Evolutionary conservation across 2,888 invertebrate genomes (phyloP).

Genomic region (Brassicogethes aeneus): DNA sequence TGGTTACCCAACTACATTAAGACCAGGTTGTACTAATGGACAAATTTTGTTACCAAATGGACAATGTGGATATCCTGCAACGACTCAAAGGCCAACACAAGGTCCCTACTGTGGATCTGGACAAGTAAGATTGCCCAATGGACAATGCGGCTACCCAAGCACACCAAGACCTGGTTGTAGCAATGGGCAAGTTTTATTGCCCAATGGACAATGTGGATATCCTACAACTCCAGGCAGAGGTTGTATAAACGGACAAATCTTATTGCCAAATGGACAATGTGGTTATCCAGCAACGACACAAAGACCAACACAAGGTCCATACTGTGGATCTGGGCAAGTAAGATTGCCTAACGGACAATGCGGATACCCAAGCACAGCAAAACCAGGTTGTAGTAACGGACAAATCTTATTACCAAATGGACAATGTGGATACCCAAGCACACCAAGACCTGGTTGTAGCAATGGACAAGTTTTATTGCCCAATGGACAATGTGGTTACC

Average conservation of each 20-base stretch:
- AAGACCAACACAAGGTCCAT: conserved; percentile 10
- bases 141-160: background rate
- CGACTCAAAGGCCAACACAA: conserved; percentile 13
- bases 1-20: conserved; percentile 9
- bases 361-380: conserved; percentile 9
- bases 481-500: background rate
- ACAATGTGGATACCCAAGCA: conserved; percentile 1
- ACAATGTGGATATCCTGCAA: conserved; percentile 2
- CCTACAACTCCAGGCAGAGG: conserved; percentile 4
- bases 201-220: conserved; percentile 4
- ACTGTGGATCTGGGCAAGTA: background rate
- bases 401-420: conserved; percentile 1
- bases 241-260: conserved; percentile 10
- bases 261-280: conserved; percentile 11
- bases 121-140: background rate
- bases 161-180: background rate
- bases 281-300: conserved; percentile 5
- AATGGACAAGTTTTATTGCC: background rate
- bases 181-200: background rate
- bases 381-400: conserved; percentile 2
- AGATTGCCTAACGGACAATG: conserved; percentile 2
- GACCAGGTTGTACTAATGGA: conserved; percentile 3
- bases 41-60: conserved; percentile 1
- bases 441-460: conserved; percentile 1
- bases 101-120: conserved; percentile 1